Evolutionary conservation across 1,140 invertebrate genomes (phyloP), one percentile per base, ranked within the genome.

Genomic region (Cherax destructor): DNA sequence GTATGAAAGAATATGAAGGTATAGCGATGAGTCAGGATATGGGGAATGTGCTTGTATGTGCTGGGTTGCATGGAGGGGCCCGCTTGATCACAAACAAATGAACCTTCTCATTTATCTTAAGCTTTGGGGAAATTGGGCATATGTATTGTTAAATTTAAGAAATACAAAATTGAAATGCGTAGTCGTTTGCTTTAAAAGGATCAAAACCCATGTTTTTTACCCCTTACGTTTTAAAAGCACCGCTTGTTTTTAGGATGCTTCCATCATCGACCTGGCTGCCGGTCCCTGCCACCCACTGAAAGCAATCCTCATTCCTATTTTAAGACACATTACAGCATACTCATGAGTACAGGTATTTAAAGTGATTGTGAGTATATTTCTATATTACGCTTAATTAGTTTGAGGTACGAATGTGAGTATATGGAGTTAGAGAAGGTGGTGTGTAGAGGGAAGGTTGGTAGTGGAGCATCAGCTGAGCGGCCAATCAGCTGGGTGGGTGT

Each of bases 401-500:
- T 52, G 13, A 76, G 0, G 9, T 9, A 86, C 56, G 11, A 21
- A 6, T 49, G 16, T 47, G 21, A 72, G 21, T 30, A 85, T 7
- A 13, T 5, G n/a, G 21, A 41, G 47, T 77, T 76, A 9, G 13
- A 4, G 13, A 21, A 24, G 84, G 52, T 16, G 24, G 13, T n/a
- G 30, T 56, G 0, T n/a, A 1, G 18, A 47, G 85, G 30, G 76
- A 56, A 9, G 16, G 30, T 13, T 77, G 85, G 85, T 76, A 87
- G 24, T 79, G 85, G 85, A 87, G 85, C 85, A 41, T 41, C 30
- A 87, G 85, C 85, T 87, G 85, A 79, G 76, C 80, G 85, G 85
- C 85, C 85, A 87, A 87, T 87, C 85, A 87, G 85, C 85, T 87
- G 85, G 85, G 76, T 83, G 79, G 85, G 85, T 87, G 85, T 87